Percentiles rank a stretch among this genome's conserved stretches.
These are phyloP conservation scores for Ornithoptera priamus DNA, from an alignment of 2,888 invertebrate species.

Conservation along the genomic window DNA sequence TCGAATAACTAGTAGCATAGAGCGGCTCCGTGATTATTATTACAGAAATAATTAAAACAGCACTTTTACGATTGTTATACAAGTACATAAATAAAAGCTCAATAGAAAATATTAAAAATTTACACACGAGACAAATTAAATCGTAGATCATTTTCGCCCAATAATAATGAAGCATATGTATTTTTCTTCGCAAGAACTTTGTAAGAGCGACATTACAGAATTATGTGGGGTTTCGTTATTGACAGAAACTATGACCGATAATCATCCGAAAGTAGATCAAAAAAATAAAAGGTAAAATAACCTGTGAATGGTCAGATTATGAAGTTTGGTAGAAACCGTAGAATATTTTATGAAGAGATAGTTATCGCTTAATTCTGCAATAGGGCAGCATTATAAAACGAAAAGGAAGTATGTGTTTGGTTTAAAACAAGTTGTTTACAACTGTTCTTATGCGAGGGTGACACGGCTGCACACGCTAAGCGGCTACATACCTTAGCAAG, in stretches of 20 bases:
- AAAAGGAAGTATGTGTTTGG: conserved; percentile 27
- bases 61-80: conserved; percentile 7
- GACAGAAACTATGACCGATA: neutral
- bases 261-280: neutral
- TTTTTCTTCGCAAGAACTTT: too few relatives aligned
- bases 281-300: neutral
- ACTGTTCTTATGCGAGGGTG: conserved; percentile 51
- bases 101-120: neutral
- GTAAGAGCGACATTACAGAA: too few relatives aligned
- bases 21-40: conserved; percentile 35
- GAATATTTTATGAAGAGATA: conserved; percentile 7
- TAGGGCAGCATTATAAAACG: conserved; percentile 41
- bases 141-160: neutral
- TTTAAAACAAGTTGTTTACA: conserved; percentile 63
- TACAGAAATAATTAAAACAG: conserved; percentile 34
- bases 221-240: neutral
- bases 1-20: conserved; percentile 41
- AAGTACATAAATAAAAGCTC: neutral
- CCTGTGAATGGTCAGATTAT: neutral
- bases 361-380: conserved; percentile 22
- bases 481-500: conserved; percentile 35
- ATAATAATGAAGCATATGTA: neutral
- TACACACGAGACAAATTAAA: neutral
- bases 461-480: conserved; percentile 54
- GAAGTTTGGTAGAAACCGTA: neutral